These are phyloP conservation scores for Morpho helenor DNA, from an alignment of 2,888 invertebrate species.

Conservation along the genomic window DNA sequence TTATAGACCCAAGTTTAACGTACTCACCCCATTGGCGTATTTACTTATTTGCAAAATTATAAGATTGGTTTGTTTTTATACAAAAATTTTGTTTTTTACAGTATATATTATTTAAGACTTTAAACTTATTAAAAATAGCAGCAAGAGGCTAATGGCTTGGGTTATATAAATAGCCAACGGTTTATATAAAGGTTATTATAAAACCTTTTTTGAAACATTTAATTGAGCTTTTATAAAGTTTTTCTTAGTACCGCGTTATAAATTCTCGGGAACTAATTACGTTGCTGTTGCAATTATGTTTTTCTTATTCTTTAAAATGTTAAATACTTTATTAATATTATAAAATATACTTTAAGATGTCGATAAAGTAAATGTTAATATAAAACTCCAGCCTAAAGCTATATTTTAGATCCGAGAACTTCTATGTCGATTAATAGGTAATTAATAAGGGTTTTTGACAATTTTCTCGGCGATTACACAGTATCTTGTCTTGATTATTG, in stretches of 20 bases:
- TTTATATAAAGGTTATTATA: slow-evolving; percentile 10
- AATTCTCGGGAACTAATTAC: slow-evolving; percentile 19
- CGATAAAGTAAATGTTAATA: slow-evolving; percentile 25
- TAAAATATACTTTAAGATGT: slow-evolving; percentile 12
- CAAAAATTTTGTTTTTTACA: too few species aligned
- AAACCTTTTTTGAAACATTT: slow-evolving; percentile 12
- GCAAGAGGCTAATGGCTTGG: neutral
- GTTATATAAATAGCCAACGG: neutral
- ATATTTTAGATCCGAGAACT: slow-evolving; percentile 10
- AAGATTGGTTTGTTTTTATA: too few species aligned
- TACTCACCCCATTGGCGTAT: too few species aligned
- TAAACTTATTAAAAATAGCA: too few species aligned
- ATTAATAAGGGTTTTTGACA: neutral
- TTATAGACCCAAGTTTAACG: too few species aligned
- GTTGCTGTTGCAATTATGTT: slow-evolving; percentile 17
- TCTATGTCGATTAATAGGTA: neutral
- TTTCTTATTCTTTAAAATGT: slow-evolving; percentile 10
- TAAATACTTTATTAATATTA: slow-evolving; percentile 12
- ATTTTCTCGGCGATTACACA: neutral
- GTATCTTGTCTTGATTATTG: too few species aligned
- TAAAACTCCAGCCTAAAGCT: slow-evolving; percentile 17
- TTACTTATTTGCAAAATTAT: too few species aligned
- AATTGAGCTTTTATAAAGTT: slow-evolving; percentile 18
- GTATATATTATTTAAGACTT: too few species aligned
- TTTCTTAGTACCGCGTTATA: slow-evolving; percentile 13